Evolutionary conservation across 2,113 vertebrate species (phyloP), one percentile per base, ranked within the genome.

Genomic region (Phainopepla nitens): DNA sequence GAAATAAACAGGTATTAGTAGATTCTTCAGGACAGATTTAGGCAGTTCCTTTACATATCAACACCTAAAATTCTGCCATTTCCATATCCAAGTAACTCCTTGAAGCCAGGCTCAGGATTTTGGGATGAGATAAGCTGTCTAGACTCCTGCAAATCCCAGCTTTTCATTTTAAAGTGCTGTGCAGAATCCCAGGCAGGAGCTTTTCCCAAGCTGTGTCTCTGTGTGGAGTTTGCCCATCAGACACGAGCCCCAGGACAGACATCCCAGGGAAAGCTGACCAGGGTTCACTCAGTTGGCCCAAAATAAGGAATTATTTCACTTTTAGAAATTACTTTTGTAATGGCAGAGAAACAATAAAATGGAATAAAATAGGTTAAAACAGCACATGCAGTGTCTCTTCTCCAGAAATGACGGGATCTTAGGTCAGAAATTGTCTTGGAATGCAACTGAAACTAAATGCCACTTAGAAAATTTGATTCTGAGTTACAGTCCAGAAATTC

Each of bases 1-100:
- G 93, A 97, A 94, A 93, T 31, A 92, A 93, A 53, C 42, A 94
- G 62, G 14, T 44, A 69, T 90, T 83, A 92, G 88, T 61, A 82
- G 64, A 58, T 57, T 73, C 31, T 73, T 90, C 71, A 57, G 54
- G 78, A 73, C 0, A 82, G 27, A 13, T 51, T 64, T 51, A 84
- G 66, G 65, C 23, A 89, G 39, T 39, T 87, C 49, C 82, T 15
- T 39, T 76, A 75, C 10, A 41, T 13, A 53, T 70, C 42, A 94
- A 57, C n/a, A 64, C 5, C 10, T 58, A 25, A 7, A 87, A 65
- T 60, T 65, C 71, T 69, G 36, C 42, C 33, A 25, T 29, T 57
- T 23, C 35, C 1, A 13, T 8, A n/a, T 15, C 17, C 17, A 78
- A 71, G 8, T 7, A 76, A 11, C 15, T 65, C 31, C 42, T 24